These are phyloP conservation scores for Geothlypis trichas DNA, from an alignment of 2,113 vertebrate species.

Conservation along the genomic window DNA sequence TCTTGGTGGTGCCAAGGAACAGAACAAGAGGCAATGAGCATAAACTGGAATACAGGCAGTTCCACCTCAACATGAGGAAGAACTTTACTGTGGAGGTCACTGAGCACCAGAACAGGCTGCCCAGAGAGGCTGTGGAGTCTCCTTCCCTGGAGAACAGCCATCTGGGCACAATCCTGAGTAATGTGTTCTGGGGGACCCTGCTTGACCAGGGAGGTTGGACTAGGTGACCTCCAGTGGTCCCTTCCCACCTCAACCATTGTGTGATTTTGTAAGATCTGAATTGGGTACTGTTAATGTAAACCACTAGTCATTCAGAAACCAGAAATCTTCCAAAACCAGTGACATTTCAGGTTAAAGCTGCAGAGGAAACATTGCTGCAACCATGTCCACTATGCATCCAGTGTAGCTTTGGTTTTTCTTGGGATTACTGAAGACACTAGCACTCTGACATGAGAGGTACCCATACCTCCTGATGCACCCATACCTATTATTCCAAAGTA, in stretches of 20 bases:
- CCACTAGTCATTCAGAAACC: neutral
- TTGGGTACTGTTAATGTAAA: neutral
- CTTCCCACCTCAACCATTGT: neutral
- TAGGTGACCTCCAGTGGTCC: neutral
- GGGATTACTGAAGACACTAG: neutral
- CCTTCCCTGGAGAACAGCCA: neutral
- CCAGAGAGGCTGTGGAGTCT: neutral
- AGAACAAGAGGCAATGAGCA: neutral
- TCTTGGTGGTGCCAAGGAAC: neutral
- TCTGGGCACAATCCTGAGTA: neutral
- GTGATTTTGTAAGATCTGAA: neutral
- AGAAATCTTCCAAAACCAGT: neutral
- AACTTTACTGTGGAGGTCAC: neutral
- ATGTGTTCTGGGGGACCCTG: neutral
- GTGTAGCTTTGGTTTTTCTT: neutral
- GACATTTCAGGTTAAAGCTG: neutral
- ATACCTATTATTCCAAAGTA: neutral
- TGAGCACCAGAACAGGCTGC: neutral
- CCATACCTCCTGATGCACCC: neutral
- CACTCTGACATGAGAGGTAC: neutral
- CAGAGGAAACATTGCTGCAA: neutral
- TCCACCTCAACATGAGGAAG: neutral
- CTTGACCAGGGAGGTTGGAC: neutral
- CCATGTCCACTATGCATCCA: fast-evolving
- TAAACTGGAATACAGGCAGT: neutral